A percentile compares a stretch with the other conserved stretches of the same genome.
phyloP scores from a whole-genome alignment of 2,797 vertebrate species.

The Lycodopsis pacificus region DNA sequence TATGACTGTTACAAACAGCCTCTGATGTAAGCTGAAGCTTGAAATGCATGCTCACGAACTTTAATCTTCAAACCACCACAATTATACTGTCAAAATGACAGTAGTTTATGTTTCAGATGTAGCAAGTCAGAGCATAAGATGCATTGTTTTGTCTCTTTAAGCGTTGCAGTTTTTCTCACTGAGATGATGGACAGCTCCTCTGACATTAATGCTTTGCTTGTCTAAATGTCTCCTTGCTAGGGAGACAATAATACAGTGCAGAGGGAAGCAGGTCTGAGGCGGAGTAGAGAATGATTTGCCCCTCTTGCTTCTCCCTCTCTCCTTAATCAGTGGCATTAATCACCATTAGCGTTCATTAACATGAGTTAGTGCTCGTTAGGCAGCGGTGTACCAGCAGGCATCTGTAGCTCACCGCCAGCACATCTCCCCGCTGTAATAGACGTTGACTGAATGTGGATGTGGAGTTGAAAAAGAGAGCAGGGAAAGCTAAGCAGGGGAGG shows the following conservation, averaged over 20 bases:
- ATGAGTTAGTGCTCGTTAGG: conserved; percentile 69
- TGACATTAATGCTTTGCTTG: conserved; percentile 26
- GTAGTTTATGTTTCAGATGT: conserved; percentile 1
- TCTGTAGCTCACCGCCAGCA: conserved; percentile 51
- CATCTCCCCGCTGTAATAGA: conserved; percentile 38
- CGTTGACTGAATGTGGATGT: conserved; percentile 37
- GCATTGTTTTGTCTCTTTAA: conserved; percentile 12
- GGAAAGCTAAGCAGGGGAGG: conserved; percentile 1
- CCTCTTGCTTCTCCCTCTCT: conserved; percentile 44
- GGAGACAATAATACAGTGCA: conserved; percentile 13
- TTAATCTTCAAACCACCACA: conserved; percentile 16
- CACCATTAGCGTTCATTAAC: conserved; percentile 75
- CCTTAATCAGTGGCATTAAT: conserved; percentile 62
- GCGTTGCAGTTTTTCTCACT: conserved; percentile 7
- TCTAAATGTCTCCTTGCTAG: conserved; percentile 16
- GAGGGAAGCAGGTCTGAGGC: conserved; percentile 19
- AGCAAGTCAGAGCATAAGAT: conserved; percentile 9
- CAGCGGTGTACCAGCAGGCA: conserved; percentile 57
- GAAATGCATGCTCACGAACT: not conserved
- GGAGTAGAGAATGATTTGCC: conserved; percentile 42
- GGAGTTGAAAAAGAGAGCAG: conserved; percentile 3
- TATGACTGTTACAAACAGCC: not conserved
- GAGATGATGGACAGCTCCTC: conserved; percentile 43
- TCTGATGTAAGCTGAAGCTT: not conserved
- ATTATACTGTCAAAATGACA: conserved; percentile 12